Conservation (phyloP, 2,113 vertebrate species). For the Glareola pratincola region DNA sequence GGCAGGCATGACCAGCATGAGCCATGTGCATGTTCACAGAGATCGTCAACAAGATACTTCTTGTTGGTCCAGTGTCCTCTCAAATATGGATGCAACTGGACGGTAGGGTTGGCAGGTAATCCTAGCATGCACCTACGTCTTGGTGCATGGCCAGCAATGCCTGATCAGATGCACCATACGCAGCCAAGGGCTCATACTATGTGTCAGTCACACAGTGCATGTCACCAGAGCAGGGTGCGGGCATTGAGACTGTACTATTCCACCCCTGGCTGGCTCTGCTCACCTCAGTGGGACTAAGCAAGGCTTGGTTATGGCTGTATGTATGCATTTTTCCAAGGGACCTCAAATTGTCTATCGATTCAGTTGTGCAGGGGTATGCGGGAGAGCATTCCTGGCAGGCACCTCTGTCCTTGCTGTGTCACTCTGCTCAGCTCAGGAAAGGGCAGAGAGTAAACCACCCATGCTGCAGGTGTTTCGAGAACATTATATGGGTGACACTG, state of each 20-base stretch:
- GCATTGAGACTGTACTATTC: background rate
- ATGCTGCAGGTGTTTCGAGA: background rate
- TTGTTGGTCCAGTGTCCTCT: background rate
- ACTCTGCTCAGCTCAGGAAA: background rate
- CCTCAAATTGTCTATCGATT: background rate
- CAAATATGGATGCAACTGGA: background rate
- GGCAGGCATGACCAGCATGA: background rate
- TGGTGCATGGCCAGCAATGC: background rate
- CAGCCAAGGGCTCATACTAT: background rate
- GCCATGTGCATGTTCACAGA: background rate
- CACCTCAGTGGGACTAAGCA: accelerated
- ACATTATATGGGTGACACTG: background rate
- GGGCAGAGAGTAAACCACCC: background rate
- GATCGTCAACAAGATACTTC: background rate
- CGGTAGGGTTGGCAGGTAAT: background rate
- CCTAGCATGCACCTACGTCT: background rate
- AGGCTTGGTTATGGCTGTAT: background rate
- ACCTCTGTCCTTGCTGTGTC: background rate
- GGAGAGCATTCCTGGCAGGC: background rate
- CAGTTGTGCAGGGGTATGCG: background rate
- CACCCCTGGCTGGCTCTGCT: background rate
- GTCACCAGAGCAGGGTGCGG: background rate
- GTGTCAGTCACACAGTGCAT: accelerated
- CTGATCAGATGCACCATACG: accelerated
- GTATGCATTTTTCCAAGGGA: background rate